Conservation (phyloP, 2,888 invertebrate genomes). For the Drosophila maculinotata region DNA sequence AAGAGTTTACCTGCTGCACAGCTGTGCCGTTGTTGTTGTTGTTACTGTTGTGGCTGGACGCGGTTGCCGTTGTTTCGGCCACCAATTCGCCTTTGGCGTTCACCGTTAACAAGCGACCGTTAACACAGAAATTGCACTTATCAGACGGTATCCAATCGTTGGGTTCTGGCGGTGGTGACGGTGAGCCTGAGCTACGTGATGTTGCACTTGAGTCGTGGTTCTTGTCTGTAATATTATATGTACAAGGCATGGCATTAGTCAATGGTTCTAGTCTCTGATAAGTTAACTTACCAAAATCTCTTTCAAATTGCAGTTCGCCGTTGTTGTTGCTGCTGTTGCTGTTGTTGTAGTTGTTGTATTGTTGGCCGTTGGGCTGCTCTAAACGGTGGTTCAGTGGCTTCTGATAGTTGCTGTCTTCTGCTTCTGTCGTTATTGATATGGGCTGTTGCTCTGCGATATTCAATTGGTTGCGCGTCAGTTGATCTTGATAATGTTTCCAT, state of each 20-base stretch:
- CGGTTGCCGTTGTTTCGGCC: constrained; percentile 84
- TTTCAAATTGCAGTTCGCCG: constrained; percentile 52
- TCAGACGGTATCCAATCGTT: constrained; percentile 93
- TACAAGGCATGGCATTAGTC: background rate
- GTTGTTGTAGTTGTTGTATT: constrained; percentile 40
- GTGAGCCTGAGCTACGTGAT: constrained; percentile 73
- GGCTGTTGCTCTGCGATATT: constrained; percentile 79
- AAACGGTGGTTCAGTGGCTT: constrained; percentile 70
- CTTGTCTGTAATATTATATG: constrained; percentile 42
- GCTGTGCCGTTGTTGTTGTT: constrained; percentile 35
- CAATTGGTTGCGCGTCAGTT: constrained; percentile 86
- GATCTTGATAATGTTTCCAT: constrained; percentile 97
- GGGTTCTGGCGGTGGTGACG: constrained; percentile 84
- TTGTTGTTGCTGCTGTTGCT: constrained; percentile 31
- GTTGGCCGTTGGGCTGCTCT: constrained; percentile 61
- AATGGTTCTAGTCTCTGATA: constrained; percentile 4
- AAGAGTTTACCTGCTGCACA: constrained; percentile 84
- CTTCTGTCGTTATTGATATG: constrained; percentile 63
- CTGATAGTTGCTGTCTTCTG: constrained; percentile 41
- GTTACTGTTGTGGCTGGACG: constrained; percentile 38
- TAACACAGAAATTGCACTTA: constrained; percentile 94
- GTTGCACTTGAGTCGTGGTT: constrained; percentile 66
- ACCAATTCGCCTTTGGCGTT: constrained; percentile 85
- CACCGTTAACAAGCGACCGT: constrained; percentile 88
- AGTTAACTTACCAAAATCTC: constrained; percentile 60